These are phyloP conservation scores for Lymantria monacha DNA, from an alignment of 2,888 invertebrate genomes.

Conservation along the genomic window DNA sequence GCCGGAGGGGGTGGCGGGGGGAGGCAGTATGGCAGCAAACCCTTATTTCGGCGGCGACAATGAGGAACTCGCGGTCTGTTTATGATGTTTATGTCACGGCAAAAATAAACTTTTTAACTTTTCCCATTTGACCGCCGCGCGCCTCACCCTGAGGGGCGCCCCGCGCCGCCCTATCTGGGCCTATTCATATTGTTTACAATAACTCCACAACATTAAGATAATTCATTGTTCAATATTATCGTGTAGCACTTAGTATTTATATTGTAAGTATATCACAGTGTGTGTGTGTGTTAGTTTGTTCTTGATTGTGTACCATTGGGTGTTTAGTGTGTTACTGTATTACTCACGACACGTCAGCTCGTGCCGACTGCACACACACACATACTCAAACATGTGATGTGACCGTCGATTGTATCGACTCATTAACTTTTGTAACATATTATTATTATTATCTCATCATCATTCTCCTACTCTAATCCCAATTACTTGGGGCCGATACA, in stretches of 20 bases:
- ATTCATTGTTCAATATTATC: slow-evolving; percentile 12
- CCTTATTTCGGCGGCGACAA: slow-evolving; percentile 28
- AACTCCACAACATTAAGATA: slow-evolving; percentile 7
- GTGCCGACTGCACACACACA: no score
- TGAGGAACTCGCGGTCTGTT: slow-evolving; percentile 22
- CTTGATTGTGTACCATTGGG: no score
- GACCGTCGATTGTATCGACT: no score
- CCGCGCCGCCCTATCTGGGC: no score
- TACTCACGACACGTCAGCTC: no score
- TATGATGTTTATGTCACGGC: slow-evolving; percentile 22
- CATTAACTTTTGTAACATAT: no score
- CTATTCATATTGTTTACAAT: slow-evolving; percentile 12
- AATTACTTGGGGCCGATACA: no score
- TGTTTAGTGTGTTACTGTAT: no score
- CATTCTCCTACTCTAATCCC: no score
- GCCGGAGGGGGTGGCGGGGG: neutral
- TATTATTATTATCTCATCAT: no score
- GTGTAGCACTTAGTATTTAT: neutral
- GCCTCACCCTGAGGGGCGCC: neutral
- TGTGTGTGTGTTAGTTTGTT: no score
- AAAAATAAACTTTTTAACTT: slow-evolving; percentile 27
- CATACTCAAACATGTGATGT: no score
- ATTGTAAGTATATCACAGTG: slow-evolving; percentile 2
- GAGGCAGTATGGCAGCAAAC: slow-evolving; percentile 2
- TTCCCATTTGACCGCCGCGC: slow-evolving; percentile 8